A percentile compares a stretch with the other conserved stretches of the same genome.
Evolutionary conservation across 2,113 vertebrate genomes (phyloP).

Genomic region (Helogale parvula): DNA sequence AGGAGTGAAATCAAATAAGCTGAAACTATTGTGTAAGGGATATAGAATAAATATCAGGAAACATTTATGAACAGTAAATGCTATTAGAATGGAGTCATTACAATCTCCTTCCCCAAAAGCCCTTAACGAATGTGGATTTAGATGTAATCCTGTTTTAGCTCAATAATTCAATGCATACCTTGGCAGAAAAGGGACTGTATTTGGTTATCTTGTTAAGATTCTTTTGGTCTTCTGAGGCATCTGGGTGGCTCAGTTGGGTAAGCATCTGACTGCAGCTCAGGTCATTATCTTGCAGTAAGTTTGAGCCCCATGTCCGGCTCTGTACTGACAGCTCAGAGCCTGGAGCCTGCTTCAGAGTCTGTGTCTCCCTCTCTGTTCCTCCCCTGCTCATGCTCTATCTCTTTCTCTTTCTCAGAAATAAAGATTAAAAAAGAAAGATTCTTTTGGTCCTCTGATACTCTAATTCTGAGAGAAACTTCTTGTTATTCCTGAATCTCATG

Average conservation of each 20-base stretch:
- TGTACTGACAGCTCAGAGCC: no score
- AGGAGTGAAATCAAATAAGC: slow-evolving; percentile 8
- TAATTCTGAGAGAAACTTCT: slow-evolving; percentile 29
- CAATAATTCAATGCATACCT: slow-evolving; percentile 9
- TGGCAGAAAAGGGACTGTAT: background rate
- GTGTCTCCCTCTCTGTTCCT: no score
- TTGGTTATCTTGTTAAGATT: slow-evolving; percentile 45
- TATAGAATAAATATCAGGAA: slow-evolving; percentile 38
- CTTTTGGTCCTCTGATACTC: slow-evolving; percentile 10
- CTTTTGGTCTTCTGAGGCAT: background rate
- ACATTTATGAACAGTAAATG: slow-evolving; percentile 24
- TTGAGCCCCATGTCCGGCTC: no score
- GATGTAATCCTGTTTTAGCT: slow-evolving; percentile 32
- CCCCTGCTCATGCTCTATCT: no score
- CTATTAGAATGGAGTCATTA: slow-evolving; percentile 17
- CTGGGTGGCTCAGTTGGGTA: no score
- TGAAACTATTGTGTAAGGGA: background rate
- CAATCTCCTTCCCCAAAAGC: slow-evolving; percentile 9
- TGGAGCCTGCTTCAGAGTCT: no score
- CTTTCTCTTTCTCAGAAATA: no score
- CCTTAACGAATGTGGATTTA: slow-evolving; percentile 56
- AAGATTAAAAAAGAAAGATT: background rate
- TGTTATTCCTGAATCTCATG: background rate
- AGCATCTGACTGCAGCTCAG: no score
- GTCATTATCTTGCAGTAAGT: no score